These are phyloP conservation scores for Tetranychus piercei DNA, from an alignment of 2,888 invertebrate genomes.

Conservation along the genomic window DNA sequence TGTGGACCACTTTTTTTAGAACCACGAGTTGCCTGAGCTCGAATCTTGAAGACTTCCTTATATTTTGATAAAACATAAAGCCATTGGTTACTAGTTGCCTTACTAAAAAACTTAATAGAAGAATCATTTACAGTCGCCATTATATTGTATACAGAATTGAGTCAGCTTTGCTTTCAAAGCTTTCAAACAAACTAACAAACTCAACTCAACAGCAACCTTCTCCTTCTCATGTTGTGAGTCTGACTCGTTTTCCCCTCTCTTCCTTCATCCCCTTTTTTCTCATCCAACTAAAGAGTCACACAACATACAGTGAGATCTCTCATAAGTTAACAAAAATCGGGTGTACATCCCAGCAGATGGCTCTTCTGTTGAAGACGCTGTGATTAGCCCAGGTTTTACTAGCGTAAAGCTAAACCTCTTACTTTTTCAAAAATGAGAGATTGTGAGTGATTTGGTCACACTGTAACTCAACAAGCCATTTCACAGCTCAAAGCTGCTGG, in stretches of 20 bases:
- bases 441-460: too few relatives aligned
- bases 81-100: slow-evolving; percentile 62
- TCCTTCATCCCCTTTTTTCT: neutral
- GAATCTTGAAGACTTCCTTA: slow-evolving; percentile 70
- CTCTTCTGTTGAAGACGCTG: too few relatives aligned
- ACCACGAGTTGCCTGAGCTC: slow-evolving; percentile 55
- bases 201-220: neutral
- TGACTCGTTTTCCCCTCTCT: neutral
- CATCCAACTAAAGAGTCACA: neutral
- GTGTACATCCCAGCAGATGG: too few relatives aligned
- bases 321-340: too few relatives aligned
- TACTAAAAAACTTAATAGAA: slow-evolving; percentile 55
- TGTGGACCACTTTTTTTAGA: slow-evolving; percentile 62
- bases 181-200: neutral
- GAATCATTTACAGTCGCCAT: slow-evolving; percentile 27
- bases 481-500: too few relatives aligned
- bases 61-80: slow-evolving; percentile 72
- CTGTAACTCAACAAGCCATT: too few relatives aligned
- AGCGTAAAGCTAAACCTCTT: too few relatives aligned
- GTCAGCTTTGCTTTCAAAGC: neutral
- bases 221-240: neutral
- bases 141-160: neutral
- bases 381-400: too few relatives aligned
- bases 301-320: neutral
- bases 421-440: too few relatives aligned